Evolutionary conservation across 2,113 vertebrate genomes (phyloP), one percentile per base, ranked within the genome.

Genomic region (Odobenus rosmarus): DNA sequence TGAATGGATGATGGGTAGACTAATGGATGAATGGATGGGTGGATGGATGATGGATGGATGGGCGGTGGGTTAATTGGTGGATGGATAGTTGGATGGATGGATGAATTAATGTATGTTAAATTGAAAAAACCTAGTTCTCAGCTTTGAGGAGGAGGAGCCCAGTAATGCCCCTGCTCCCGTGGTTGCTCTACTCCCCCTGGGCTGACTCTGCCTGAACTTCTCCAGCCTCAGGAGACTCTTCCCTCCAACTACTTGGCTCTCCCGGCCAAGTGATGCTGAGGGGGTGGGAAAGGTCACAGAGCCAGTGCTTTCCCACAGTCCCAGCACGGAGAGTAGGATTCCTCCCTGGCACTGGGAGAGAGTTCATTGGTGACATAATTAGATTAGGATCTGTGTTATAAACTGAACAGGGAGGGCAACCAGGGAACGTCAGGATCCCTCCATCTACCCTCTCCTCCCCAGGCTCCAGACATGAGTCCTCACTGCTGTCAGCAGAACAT

Each of bases 221-320:
- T 90, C 9, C 13, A 67, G 72, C 76, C 46, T 69, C 67, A 3
- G 33, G 61, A 53, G 46, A 77, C 23, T 83, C 59, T 18, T 59
- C 62, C n/a, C 39, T 74, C 67, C 42, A 6, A n/a, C 26, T 11
- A 23, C 5, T 51, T 49, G 51, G 15, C 72, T 79, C 93, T 93
- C 71, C 87, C 23, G 18, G 77, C 39, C 71, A 72, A 36, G 21
- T 16, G 26, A 18, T 59, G 72, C 42, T 0, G 11, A 62, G 33
- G 57, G 28, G 46, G 88, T 96, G 96, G 93, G 95, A 97, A 98
- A 98, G 97, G 95, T 97, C 96, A 93, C 19, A 9, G 87, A 92
- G 55, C 28, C 53, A 12, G 23, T 3, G 86, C 79, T 97, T 98
- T 98, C 97, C 93, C 97, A 98, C 42, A 92, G 51, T 61, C 92